Conservation (phyloP, 1,140 invertebrate species). For the Nylanderia fulva region DNA sequence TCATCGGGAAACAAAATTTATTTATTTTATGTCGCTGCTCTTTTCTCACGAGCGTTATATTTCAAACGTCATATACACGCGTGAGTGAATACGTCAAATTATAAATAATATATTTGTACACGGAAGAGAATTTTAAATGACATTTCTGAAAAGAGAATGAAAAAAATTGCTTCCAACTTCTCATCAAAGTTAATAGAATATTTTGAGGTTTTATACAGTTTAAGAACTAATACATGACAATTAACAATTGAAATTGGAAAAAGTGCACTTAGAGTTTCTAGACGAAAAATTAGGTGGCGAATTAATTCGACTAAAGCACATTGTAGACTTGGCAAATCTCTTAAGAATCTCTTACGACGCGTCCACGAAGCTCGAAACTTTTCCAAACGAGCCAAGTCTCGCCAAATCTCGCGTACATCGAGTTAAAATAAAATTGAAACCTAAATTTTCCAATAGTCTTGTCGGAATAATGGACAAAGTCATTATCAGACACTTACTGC, state of each 20-base stretch:
- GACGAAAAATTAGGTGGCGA: constrained; percentile 14
- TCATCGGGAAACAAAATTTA: neutral
- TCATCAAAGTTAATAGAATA: neutral
- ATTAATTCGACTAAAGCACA: constrained; percentile 7
- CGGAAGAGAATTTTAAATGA: neutral
- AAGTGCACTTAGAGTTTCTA: neutral
- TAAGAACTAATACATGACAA: neutral
- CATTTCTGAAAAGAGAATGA: too few relatives aligned
- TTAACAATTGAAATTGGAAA: neutral
- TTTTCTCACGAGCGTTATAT: too few relatives aligned
- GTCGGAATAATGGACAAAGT: constrained; percentile 26
- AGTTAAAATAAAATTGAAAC: constrained; percentile 43
- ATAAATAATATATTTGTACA: neutral
- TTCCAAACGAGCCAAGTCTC: neutral
- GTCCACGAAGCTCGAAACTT: constrained; percentile 33
- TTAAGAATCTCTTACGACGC: neutral
- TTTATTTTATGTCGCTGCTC: too few relatives aligned
- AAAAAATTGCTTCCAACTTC: too few relatives aligned
- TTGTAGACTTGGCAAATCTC: constrained; percentile 18
- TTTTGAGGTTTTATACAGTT: neutral
- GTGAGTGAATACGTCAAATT: neutral
- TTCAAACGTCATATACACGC: neutral
- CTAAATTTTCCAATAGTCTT: constrained; percentile 1
- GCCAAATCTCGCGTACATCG: neutral
- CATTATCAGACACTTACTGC: constrained; percentile 22